These are phyloP conservation scores for Blastomussa wellsi DNA, from an alignment of 92 coral and sea anemone genomes.

Conservation along the genomic window DNA sequence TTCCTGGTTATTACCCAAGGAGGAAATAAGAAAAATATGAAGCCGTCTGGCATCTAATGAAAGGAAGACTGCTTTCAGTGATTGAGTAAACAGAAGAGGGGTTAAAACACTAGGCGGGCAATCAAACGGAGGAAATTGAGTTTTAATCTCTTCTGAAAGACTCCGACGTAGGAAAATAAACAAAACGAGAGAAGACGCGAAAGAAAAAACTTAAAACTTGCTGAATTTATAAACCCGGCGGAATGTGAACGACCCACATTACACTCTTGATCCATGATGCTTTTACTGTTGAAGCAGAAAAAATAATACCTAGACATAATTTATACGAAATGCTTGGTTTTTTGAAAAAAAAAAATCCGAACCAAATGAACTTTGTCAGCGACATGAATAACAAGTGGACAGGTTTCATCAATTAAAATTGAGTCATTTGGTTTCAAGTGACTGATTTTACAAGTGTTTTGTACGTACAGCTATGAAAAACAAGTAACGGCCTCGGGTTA, in stretches of 20 bases:
- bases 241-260: neutral
- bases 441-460: neutral
- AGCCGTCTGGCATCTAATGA: neutral
- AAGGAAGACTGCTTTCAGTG: neutral
- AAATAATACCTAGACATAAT: neutral
- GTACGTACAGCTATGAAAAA: neutral
- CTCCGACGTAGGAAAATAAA: constrained; percentile 2
- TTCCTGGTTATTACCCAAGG: neutral
- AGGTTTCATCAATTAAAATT: neutral
- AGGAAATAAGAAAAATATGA: neutral
- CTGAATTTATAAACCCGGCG: neutral
- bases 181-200: neutral
- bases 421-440: neutral
- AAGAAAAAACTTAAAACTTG: neutral
- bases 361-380: neutral
- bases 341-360: too few species aligned
- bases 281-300: neutral
- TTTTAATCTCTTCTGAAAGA: constrained; percentile 28
- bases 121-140: constrained; percentile 26
- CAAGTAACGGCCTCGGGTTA: neutral
- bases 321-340: neutral
- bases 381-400: neutral
- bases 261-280: neutral
- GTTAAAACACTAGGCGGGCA: neutral
- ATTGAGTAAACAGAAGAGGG: constrained; percentile 11